A percentile compares a stretch with the other conserved stretches of the same genome.
These are phyloP conservation scores for Mesodorylaimus sp. DNA, from an alignment of 2,888 invertebrate species.

Conservation along the genomic window DNA sequence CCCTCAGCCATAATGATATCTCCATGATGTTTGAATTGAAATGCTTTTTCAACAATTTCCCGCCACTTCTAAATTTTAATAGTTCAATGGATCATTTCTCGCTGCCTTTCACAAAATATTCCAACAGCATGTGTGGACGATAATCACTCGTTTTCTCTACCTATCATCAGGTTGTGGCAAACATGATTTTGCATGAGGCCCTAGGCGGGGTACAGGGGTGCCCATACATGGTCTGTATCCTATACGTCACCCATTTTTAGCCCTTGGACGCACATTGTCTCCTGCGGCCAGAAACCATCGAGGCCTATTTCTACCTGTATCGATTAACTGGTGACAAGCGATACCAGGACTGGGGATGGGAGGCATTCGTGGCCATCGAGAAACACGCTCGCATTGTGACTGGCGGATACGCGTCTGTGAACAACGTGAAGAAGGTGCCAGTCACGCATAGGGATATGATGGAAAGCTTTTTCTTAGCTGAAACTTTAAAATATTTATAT, in stretches of 20 bases:
- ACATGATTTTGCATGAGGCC: no score
- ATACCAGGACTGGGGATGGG: conserved; percentile 96
- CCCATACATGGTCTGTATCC: no score
- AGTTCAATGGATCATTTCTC: no score
- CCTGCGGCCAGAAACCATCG: conserved; percentile 82
- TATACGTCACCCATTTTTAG: no score
- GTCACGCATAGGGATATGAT: conserved; percentile 57
- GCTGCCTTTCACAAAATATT: no score
- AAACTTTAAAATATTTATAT: conserved; percentile 90
- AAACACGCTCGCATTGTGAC: conserved; percentile 57
- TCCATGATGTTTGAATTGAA: neutral
- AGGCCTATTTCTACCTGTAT: conserved; percentile 86
- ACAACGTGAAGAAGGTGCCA: conserved; percentile 57
- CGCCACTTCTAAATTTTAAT: no score
- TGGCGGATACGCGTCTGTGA: conserved; percentile 77
- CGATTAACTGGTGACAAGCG: conserved; percentile 79
- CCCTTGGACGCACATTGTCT: conserved; percentile 79
- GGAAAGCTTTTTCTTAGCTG: conserved; percentile 94
- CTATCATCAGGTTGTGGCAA: no score
- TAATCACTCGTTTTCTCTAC: no score
- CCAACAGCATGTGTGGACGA: no score
- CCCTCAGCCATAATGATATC: neutral
- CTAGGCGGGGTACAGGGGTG: no score
- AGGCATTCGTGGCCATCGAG: conserved; percentile 78
- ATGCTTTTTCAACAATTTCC: neutral